Evolutionary conservation across 2,888 invertebrate species (phyloP).

Genomic region (Habrosyne pyritoides): DNA sequence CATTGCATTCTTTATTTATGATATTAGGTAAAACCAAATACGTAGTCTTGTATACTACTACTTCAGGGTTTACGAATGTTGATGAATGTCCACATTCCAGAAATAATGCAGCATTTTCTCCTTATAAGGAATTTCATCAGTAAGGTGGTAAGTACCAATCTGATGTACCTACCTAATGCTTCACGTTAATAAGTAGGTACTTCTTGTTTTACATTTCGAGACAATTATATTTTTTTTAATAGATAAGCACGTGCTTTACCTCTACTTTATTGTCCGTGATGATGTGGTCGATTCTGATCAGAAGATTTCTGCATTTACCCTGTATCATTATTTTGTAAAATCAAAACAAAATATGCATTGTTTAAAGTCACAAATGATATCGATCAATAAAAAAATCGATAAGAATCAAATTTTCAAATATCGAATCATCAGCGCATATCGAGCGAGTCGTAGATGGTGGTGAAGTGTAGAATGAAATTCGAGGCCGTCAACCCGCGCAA

Average conservation of each 20-base stretch:
- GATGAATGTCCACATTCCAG: not conserved
- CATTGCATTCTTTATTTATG: not conserved
- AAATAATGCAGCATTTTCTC: not conserved
- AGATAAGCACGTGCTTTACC: too few species aligned
- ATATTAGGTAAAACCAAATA: not conserved
- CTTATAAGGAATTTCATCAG: not conserved
- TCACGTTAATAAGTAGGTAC: too few species aligned
- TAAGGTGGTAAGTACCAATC: not conserved
- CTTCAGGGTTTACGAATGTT: not conserved
- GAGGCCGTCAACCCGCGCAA: conserved; percentile 34
- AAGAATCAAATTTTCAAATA: too few species aligned
- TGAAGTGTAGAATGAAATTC: conserved; percentile 24
- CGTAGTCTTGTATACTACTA: not conserved
- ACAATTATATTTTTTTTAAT: too few species aligned
- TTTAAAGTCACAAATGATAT: too few species aligned
- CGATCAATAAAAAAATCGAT: too few species aligned
- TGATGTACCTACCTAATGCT: not conserved
- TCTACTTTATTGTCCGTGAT: too few species aligned
- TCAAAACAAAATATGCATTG: too few species aligned
- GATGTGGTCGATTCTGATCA: too few species aligned
- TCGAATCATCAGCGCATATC: not conserved
- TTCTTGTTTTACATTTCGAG: too few species aligned
- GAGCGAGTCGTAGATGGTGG: not conserved
- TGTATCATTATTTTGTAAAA: not conserved
- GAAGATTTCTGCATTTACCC: not conserved